Evolutionary conservation across 37 sponge, comb jelly and placozoan species (phyloP).

Genomic region (Chondrilla cf. caribensis): DNA sequence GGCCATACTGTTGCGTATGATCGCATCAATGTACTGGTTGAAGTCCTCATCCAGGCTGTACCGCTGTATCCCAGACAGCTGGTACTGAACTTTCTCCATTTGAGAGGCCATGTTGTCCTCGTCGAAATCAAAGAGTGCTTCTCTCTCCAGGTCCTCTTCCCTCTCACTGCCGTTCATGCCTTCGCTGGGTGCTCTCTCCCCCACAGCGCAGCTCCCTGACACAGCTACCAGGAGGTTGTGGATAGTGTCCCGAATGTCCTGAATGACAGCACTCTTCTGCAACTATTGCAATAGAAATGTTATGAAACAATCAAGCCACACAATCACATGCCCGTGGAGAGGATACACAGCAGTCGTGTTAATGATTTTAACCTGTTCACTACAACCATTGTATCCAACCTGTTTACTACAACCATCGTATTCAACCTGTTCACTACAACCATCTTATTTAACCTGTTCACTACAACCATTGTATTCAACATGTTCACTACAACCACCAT

Average conservation of each 20-base stretch:
- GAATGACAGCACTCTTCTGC: conserved; percentile 6
- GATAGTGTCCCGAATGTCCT: conserved; percentile 23
- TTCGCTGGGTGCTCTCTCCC: conserved; percentile 2
- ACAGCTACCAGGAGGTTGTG: conserved; percentile 42
- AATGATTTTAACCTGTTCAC: too few species aligned
- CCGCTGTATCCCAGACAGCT: conserved; percentile 1
- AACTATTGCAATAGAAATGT: neutral
- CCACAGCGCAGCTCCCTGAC: neutral
- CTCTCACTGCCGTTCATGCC: neutral
- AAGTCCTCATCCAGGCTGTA: conserved; percentile 59
- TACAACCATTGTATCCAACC: too few species aligned
- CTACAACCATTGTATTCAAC: too few species aligned
- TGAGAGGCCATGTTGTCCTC: conserved; percentile 47
- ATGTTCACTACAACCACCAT: too few species aligned
- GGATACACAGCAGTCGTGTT: too few species aligned
- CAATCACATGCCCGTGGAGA: too few species aligned
- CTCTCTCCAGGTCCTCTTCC: conserved; percentile 22
- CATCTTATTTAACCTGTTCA: too few species aligned
- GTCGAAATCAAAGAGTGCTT: neutral
- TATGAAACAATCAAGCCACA: neutral
- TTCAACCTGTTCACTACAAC: too few species aligned
- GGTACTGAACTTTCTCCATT: conserved; percentile 27
- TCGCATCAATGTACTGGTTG: conserved; percentile 59
- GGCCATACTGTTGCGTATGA: conserved; percentile 67
- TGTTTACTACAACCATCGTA: too few species aligned